Percentiles rank a stretch among this genome's conserved stretches.
Conservation (phyloP, 2,888 invertebrate genomes). For the Griposia aprilina region DNA sequence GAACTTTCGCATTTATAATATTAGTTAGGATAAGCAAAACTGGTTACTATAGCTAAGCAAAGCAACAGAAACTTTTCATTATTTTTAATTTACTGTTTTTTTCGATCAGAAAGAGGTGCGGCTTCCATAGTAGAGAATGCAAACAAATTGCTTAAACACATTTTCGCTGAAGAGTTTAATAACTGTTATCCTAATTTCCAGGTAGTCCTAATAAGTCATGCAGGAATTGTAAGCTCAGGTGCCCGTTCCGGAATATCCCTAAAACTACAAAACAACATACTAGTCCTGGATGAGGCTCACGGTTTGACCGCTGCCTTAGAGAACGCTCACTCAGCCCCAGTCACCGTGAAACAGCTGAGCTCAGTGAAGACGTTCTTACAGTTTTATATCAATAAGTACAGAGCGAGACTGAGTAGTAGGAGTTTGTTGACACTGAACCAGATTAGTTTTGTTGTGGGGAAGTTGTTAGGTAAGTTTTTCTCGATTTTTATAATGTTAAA, state of each 20-base stretch:
- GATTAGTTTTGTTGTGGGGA: constrained; percentile 94
- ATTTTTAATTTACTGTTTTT: background rate
- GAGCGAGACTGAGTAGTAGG: constrained; percentile 93
- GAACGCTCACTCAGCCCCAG: constrained; percentile 95
- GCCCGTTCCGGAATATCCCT: constrained; percentile 85
- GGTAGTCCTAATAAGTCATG: constrained; percentile 87
- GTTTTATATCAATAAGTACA: constrained; percentile 94
- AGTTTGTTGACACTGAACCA: constrained; percentile 96
- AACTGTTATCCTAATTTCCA: constrained; percentile 60
- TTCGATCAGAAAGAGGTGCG: background rate
- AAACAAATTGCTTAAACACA: background rate
- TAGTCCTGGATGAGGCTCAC: constrained; percentile 99
- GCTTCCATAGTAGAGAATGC: background rate
- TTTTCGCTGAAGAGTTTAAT: background rate
- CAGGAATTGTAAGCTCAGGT: constrained; percentile 85
- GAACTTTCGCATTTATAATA: no score
- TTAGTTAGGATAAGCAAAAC: background rate
- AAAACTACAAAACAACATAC: constrained; percentile 92
- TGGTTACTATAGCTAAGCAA: background rate
- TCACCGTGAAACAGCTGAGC: constrained; percentile 92
- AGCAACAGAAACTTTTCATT: background rate
- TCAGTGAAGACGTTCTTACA: constrained; percentile 92
- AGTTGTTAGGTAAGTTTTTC: constrained; percentile 88
- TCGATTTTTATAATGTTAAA: no score
- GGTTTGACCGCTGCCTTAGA: constrained; percentile 97